phyloP scores from a whole-genome alignment of 1,140 invertebrate genomes.

The Pseudachorutes palmiensis region DNA sequence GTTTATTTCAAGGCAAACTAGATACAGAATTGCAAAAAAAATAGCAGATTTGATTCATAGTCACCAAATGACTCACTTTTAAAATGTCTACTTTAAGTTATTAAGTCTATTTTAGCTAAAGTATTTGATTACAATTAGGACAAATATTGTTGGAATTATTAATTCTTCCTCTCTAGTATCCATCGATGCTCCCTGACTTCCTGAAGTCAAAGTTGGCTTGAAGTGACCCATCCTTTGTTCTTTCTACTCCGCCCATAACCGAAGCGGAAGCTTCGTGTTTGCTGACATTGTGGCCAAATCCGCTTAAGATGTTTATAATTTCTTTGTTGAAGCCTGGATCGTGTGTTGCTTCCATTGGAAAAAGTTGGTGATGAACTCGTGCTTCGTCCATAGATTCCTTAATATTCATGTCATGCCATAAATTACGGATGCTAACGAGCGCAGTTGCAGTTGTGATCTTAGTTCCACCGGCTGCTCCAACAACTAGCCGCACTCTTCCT shows the following conservation, averaged over 20 bases:
- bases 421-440: conserved; percentile 55
- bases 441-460: conserved; percentile 78
- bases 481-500: conserved; percentile 64
- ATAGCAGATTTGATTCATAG: no score
- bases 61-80: no score
- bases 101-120: no score
- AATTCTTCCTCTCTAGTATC: no score
- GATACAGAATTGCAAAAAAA: no score
- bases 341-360: conserved; percentile 69
- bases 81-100: no score
- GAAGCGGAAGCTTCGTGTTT: conserved; percentile 53
- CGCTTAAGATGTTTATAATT: conserved; percentile 56
- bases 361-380: conserved; percentile 86
- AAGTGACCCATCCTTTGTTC: conserved; percentile 52
- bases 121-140: no score
- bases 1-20: no score
- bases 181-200: conserved; percentile 69
- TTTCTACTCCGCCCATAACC: conserved; percentile 59
- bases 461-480: conserved; percentile 85
- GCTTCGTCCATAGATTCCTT: conserved; percentile 79
- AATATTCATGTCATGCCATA: conserved; percentile 77
- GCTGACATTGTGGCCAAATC: conserved; percentile 57
- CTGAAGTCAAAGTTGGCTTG: conserved; percentile 72
- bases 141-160: no score
- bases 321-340: conserved; percentile 54